Percentiles rank a stretch among this genome's conserved stretches.
These are phyloP conservation scores for Tringa solitaria DNA, from an alignment of 2,113 vertebrate genomes.

Conservation along the genomic window DNA sequence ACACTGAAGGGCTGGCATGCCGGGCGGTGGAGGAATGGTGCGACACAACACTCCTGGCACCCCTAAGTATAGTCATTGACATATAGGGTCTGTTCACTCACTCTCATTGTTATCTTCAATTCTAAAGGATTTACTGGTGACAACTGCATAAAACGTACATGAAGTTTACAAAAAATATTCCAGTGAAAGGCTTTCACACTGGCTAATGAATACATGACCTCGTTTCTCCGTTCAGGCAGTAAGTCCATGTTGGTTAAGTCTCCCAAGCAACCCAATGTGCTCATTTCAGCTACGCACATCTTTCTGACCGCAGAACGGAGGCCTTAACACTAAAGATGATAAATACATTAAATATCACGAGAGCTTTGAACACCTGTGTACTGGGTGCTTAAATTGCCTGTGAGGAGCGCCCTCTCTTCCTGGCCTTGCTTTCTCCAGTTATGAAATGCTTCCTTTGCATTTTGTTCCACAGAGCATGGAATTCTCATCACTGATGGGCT, in stretches of 20 bases:
- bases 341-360: background rate
- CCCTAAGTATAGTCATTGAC: background rate
- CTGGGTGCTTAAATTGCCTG: background rate
- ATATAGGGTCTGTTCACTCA: background rate
- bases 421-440: background rate
- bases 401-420: rapidly evolving
- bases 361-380: background rate
- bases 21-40: background rate
- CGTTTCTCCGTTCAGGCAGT: background rate
- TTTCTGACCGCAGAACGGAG: background rate
- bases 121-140: background rate
- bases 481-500: background rate
- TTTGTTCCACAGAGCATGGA: background rate
- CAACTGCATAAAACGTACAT: rapidly evolving
- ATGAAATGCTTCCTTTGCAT: background rate
- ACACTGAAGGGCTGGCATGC: background rate
- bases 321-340: background rate
- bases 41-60: background rate
- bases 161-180: background rate
- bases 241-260: background rate
- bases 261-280: background rate
- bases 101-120: background rate
- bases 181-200: background rate
- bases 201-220: background rate
- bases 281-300: background rate